Conservation (phyloP, 2,113 vertebrate species). For the Lepus timidus region DNA sequence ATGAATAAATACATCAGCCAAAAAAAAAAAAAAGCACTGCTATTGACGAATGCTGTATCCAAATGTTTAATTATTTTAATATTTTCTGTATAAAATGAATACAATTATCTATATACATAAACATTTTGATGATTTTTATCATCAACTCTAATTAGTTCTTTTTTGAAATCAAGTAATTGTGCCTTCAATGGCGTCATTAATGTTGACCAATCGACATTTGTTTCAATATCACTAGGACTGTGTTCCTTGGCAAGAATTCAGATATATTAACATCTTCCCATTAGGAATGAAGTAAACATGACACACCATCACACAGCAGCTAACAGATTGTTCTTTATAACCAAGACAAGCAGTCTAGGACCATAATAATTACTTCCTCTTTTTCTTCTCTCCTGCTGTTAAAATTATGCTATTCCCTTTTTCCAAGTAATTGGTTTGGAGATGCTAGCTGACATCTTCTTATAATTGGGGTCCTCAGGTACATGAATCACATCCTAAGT, state of each 20-base stretch:
- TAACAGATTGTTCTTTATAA: constrained; percentile 7
- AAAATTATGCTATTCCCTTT: constrained; percentile 52
- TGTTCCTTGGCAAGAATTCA: not conserved
- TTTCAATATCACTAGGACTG: not conserved
- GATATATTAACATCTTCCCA: not conserved
- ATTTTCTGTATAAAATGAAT: constrained; percentile 1
- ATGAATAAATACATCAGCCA: no score
- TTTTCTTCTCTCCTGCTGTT: constrained; percentile 40
- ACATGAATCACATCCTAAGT: not conserved
- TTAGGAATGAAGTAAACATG: constrained; percentile 18
- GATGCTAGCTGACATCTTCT: constrained; percentile 55
- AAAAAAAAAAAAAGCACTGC: no score
- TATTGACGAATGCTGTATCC: not conserved
- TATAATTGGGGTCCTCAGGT: constrained; percentile 52
- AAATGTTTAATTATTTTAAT: not conserved
- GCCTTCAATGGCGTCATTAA: not conserved
- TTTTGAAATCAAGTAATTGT: constrained; percentile 30
- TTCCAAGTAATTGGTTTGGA: constrained; percentile 42
- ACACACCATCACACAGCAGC: not conserved
- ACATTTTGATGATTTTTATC: not conserved
- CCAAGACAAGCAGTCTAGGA: not conserved
- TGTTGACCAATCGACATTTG: not conserved
- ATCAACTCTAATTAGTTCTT: constrained; percentile 8
- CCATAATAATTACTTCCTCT: constrained; percentile 9
- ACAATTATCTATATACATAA: not conserved